A percentile compares a stretch with the other conserved stretches of the same genome.
Conservation (phyloP, 2,888 invertebrate genomes). For the Syritta pipiens region DNA sequence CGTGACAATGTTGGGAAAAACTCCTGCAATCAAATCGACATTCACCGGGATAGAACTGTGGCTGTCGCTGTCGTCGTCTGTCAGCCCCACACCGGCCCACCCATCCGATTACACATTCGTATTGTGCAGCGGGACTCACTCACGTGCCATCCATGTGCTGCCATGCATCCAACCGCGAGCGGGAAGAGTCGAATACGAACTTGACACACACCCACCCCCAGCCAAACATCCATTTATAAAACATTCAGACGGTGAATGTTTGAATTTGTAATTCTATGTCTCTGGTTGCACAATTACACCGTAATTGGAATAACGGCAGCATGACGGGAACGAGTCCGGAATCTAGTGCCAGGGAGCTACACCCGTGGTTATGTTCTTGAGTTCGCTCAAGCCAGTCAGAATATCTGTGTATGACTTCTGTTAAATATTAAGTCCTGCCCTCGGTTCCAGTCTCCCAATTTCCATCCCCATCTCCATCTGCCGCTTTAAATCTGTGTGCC, state of each 20-base stretch:
- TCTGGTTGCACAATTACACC: slow-evolving; percentile 57
- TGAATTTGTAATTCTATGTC: slow-evolving; percentile 58
- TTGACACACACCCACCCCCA: slow-evolving; percentile 45
- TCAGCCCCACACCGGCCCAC: no score
- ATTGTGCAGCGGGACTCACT: slow-evolving; percentile 15
- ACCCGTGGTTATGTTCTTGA: slow-evolving; percentile 2
- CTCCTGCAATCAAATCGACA: slow-evolving; percentile 57
- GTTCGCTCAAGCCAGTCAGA: background rate
- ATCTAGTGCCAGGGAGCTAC: background rate
- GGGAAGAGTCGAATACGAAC: slow-evolving; percentile 29
- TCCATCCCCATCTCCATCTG: no score
- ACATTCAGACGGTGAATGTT: slow-evolving; percentile 42
- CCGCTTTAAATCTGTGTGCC: no score
- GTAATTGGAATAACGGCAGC: slow-evolving; percentile 35
- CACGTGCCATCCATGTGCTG: slow-evolving; percentile 39
- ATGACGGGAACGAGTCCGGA: background rate
- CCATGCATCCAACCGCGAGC: slow-evolving; percentile 9
- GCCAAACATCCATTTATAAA: slow-evolving; percentile 37
- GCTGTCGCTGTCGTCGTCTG: slow-evolving; percentile 4
- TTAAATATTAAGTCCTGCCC: slow-evolving; percentile 34
- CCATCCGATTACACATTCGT: no score
- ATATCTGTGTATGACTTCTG: slow-evolving; percentile 7
- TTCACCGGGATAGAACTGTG: slow-evolving; percentile 33
- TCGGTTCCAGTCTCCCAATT: no score
- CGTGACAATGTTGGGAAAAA: slow-evolving; percentile 58